These are phyloP conservation scores for Thalassoma bifasciatum DNA, from an alignment of 2,113 vertebrate genomes.

Conservation along the genomic window DNA sequence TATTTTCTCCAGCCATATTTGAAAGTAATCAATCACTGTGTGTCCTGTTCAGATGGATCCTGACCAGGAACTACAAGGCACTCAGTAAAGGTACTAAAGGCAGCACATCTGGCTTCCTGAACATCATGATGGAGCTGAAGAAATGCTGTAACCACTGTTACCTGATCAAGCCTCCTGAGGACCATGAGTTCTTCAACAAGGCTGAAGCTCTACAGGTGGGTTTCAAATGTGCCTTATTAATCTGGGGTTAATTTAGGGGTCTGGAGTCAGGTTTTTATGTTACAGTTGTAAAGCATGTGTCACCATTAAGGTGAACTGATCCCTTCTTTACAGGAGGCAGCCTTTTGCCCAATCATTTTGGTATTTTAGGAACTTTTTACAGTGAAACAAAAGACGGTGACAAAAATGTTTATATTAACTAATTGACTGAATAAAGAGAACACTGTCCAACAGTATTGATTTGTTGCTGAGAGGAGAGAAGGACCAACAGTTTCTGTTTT, in stretches of 20 bases:
- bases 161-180: slow-evolving; percentile 97
- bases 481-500: background rate
- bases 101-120: slow-evolving; percentile 98
- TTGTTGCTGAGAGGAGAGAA: background rate
- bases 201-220: slow-evolving; percentile 95
- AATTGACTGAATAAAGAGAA: too few relatives aligned
- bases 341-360: too few relatives aligned
- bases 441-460: too few relatives aligned
- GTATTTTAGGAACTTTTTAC: too few relatives aligned
- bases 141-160: slow-evolving; percentile 99
- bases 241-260: too few relatives aligned
- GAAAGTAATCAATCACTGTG: background rate
- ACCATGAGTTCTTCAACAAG: slow-evolving; percentile 93
- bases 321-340: too few relatives aligned
- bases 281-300: too few relatives aligned
- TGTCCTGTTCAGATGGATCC: slow-evolving; percentile 89
- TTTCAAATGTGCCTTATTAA: background rate
- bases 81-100: slow-evolving; percentile 98
- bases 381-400: too few relatives aligned
- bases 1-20: too few relatives aligned
- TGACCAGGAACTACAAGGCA: slow-evolving; percentile 99
- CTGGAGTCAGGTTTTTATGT: too few relatives aligned
- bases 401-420: too few relatives aligned
- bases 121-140: slow-evolving; percentile 99
- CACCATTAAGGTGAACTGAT: too few relatives aligned